These are phyloP conservation scores for Prinia subflava DNA, from an alignment of 2,113 vertebrate genomes.

Conservation along the genomic window DNA sequence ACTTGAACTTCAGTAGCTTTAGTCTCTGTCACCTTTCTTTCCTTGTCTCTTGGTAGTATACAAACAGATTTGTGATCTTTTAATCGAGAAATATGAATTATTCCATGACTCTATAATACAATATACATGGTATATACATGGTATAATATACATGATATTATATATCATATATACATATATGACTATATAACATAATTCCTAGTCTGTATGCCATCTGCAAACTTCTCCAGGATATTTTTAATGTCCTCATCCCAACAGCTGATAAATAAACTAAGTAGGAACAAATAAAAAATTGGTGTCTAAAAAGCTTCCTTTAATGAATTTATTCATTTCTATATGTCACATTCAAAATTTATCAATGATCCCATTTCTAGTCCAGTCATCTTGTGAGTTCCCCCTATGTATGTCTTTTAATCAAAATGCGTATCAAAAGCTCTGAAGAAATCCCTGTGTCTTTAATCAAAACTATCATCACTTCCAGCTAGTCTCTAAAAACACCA, in stretches of 20 bases:
- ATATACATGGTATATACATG: too few species aligned
- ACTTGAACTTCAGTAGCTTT: neutral
- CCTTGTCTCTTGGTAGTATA: neutral
- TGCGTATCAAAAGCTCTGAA: neutral
- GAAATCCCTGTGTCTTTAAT: neutral
- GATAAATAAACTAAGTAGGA: neutral
- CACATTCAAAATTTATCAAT: neutral
- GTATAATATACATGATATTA: neutral
- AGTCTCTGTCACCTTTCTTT: neutral
- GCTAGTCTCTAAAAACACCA: neutral
- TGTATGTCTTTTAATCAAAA: neutral
- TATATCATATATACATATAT: too few species aligned
- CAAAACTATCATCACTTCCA: neutral
- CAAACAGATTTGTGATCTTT: neutral
- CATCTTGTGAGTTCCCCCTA: neutral
- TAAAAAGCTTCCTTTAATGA: neutral
- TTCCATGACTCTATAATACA: neutral
- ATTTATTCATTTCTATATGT: neutral
- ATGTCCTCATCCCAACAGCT: neutral
- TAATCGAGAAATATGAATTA: neutral
- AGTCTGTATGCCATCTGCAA: neutral
- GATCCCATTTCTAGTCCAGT: neutral
- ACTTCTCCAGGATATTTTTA: neutral
- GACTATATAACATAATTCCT: neutral
- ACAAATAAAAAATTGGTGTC: neutral